Base-by-base conservation (phyloP, 2,797 vertebrate genomes). In the Scolopax bukidnonensis region DNA sequence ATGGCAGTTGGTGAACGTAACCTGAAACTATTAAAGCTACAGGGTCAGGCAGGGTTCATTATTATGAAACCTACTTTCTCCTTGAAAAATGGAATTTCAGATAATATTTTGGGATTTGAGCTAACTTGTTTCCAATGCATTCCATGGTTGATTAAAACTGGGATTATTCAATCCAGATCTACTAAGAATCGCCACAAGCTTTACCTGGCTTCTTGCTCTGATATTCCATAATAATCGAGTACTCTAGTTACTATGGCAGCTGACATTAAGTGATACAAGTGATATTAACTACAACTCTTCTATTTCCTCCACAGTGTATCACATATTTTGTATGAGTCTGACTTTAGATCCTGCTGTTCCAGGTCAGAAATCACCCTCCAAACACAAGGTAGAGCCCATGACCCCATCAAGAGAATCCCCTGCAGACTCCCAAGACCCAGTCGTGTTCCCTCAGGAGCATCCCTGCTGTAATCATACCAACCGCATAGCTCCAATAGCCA, bases 171-270 rank as follows among this genome's bases (percentile, higher is more conserved):
- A 64, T 45, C 68, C 51, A 74, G 89, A 51, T 43, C 36, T 45
- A 36, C 28, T 21, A 9, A 9, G 56, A 64, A 84, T 40, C 81
- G 89, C 53, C 69, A 81, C 33, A 64, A 27, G 65, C 38, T 81
- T 85, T 61, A 77, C 81, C 64, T 68, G 79, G 27, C n/a, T 84
- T 50, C 86, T 88, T 73, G 54, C 65, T 77, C 48, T 28, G 70
- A 67, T 80, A 30, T 45, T 76, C 80, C 93, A 84, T 84, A 94
- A 83, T 84, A 88, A 93, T 51, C 79, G 36, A 60, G 36, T 5
- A 12, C 6, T n/a, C 19, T 1, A 30, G 48, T 74, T 79, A 45
- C 83, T 77, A 24, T 9, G 54, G 65, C 47, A 93, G 84, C 61
- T 11, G 63, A 12, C 45, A 85, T 83, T 41, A 88, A 45, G 73